Base-by-base conservation (phyloP, 2,888 invertebrate species). In the Nematopogon swammerdamellus region DNA sequence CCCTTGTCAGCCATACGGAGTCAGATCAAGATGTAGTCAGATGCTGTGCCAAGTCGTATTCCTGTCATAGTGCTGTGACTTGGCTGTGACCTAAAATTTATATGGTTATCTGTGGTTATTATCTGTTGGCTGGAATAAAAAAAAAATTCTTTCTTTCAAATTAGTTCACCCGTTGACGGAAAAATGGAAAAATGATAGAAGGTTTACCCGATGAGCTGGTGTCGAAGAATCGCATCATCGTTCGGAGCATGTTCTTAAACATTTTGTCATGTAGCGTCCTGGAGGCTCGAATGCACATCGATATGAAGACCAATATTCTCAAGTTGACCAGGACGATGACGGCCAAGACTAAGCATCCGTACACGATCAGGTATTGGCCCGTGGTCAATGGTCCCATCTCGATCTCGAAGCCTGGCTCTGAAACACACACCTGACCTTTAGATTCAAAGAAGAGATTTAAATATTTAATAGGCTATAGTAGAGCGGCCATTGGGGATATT, bases 211-310 rank as follows among this genome's bases (percentile, higher is more conserved):
- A 85, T 4, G 91, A 86, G 67, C 92, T 91, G 0, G 81, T 83
- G 60, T 92, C 88, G 60, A 92, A 94, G 67, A 93, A 93, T 52
- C 81, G 68, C 77, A 91, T 87, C 1, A 87, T 82, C 1, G 87
- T 82, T 52, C 83, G 69, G 1, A 92, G 79, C 42, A 94, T 72
- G 55, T 85, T 82, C 17, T 74, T 64, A 61, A 96, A 93, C 81
- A 95, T 91, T 1, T 69, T 66, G 57, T 88, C 81, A 63, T 94
- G 93, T 19, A 94, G 75, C 55, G 83, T 84, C 54, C 77, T 75
- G 2, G 88, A 87, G 0, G 89, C 85, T 25, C 81, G 80, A 70
- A 87, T 83, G 47, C 85, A 83, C 58, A 82, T 74, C 20, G 68
- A 63, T 51, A 85, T 87, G 62, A 86, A 88, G 2, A 83, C 59